These are phyloP conservation scores for Patiria pectinifera DNA, from an alignment of 53 echinoderm and acorn worm genomes.

Conservation along the genomic window DNA sequence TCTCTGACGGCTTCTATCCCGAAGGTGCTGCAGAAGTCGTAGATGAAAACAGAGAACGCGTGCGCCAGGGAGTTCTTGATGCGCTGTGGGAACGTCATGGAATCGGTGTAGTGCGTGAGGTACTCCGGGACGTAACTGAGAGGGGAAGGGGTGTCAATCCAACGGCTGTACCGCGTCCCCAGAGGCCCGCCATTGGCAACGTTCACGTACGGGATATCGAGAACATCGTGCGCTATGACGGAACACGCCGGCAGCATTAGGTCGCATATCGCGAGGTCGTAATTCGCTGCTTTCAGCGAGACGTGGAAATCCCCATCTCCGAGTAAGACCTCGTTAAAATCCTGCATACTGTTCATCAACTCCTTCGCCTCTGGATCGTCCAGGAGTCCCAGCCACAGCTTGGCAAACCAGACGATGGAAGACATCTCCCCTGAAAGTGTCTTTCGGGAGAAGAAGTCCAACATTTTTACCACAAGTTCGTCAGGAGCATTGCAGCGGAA, in stretches of 20 bases:
- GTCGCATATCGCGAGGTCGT: conserved; percentile 31
- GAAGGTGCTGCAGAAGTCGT: conserved; percentile 2
- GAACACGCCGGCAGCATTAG: conserved; percentile 8
- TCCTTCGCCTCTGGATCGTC: conserved; percentile 2
- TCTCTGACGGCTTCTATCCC: not conserved
- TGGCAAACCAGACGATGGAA: conserved; percentile 39
- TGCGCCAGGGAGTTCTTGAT: conserved; percentile 40
- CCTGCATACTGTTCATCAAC: not conserved
- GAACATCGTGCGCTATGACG: conserved; percentile 8
- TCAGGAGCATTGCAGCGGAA: not conserved
- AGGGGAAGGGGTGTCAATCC: conserved; percentile 45
- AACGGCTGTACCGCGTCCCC: conserved; percentile 51
- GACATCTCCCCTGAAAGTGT: conserved; percentile 20
- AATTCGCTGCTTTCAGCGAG: not conserved
- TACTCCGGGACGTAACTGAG: conserved; percentile 75
- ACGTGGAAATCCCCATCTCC: not conserved
- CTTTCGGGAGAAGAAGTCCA: not conserved
- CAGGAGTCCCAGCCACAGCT: conserved; percentile 35
- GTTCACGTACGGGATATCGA: conserved; percentile 30
- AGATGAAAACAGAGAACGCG: conserved; percentile 24
- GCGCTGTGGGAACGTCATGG: conserved; percentile 69
- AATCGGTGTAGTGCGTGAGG: conserved; percentile 68
- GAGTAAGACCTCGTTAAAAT: not conserved
- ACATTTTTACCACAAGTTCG: not conserved
- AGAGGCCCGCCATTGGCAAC: conserved; percentile 45